These are phyloP conservation scores for Pemphigus obesinymphae DNA, from an alignment of 1,140 invertebrate species.

Conservation along the genomic window DNA sequence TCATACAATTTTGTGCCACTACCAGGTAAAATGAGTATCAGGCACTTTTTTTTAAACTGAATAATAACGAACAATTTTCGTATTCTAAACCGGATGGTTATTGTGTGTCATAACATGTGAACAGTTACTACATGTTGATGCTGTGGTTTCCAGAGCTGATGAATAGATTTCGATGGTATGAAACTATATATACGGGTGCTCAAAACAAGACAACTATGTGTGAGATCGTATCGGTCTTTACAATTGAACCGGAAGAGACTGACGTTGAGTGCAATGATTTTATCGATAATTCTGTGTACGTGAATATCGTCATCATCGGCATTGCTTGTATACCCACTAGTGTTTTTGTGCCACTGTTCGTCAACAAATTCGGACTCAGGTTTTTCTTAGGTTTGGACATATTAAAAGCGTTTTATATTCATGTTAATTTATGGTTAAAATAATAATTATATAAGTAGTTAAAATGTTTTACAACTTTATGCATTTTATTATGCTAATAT, in stretches of 20 bases:
- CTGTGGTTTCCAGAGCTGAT: slow-evolving; percentile 90
- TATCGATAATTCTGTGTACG: not conserved
- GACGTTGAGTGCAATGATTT: not conserved
- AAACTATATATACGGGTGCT: slow-evolving; percentile 51
- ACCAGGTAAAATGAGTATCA: slow-evolving; percentile 36
- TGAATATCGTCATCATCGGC: slow-evolving; percentile 8
- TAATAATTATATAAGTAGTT: no score
- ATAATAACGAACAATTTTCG: no score
- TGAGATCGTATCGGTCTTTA: not conserved
- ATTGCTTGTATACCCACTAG: slow-evolving; percentile 14
- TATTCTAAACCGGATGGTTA: no score
- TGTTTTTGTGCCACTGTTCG: slow-evolving; percentile 7
- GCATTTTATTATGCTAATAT: no score
- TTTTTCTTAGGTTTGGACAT: slow-evolving; percentile 32
- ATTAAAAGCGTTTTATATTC: no score
- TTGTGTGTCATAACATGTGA: not conserved
- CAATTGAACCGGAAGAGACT: not conserved
- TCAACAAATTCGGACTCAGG: slow-evolving; percentile 16
- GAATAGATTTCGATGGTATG: slow-evolving; percentile 76
- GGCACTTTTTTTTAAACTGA: no score
- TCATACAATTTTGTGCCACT: slow-evolving; percentile 24
- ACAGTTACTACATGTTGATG: slow-evolving; percentile 79
- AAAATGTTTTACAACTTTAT: no score
- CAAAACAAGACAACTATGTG: not conserved
- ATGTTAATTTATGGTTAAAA: no score